Conservation (phyloP, 2,113 vertebrate species). For the Corythoichthys intestinalis region DNA sequence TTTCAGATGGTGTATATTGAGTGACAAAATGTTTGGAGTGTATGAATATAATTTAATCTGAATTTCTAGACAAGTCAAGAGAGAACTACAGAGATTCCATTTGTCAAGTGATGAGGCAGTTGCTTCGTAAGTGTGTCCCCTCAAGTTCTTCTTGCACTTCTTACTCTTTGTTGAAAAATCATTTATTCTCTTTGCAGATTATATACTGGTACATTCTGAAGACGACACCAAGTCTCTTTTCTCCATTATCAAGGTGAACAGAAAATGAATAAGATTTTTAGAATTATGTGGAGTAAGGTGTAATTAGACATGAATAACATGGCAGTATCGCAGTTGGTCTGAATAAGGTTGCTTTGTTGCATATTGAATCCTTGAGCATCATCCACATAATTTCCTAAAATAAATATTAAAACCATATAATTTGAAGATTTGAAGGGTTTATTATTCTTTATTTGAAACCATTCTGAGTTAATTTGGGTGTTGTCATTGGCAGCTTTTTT, state of each 20-base stretch:
- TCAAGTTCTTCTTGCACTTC: not conserved
- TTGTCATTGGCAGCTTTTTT: too few species aligned
- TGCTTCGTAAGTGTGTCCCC: conserved; percentile 82
- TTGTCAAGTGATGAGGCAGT: conserved; percentile 82
- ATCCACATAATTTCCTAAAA: not conserved
- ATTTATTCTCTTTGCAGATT: conserved; percentile 63
- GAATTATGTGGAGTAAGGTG: not conserved
- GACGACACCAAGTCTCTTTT: conserved; percentile 98
- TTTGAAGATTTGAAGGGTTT: not conserved
- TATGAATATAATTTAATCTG: conserved; percentile 7
- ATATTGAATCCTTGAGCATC: not conserved
- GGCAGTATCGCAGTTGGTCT: not conserved
- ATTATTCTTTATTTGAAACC: not conserved
- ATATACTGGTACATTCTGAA: conserved; percentile 91
- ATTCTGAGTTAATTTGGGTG: not conserved
- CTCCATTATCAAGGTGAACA: conserved; percentile 90
- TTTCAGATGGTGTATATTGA: not conserved
- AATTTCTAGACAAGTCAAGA: conserved; percentile 75
- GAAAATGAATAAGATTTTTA: not conserved
- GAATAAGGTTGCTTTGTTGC: not conserved
- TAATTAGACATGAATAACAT: conserved; percentile 2
- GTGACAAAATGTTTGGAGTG: not conserved
- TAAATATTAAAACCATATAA: not conserved
- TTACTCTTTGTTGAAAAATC: not conserved
- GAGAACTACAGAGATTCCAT: conserved; percentile 90